These are phyloP conservation scores for Andrena dorsata DNA, from an alignment of 2,888 invertebrate genomes.

Conservation along the genomic window DNA sequence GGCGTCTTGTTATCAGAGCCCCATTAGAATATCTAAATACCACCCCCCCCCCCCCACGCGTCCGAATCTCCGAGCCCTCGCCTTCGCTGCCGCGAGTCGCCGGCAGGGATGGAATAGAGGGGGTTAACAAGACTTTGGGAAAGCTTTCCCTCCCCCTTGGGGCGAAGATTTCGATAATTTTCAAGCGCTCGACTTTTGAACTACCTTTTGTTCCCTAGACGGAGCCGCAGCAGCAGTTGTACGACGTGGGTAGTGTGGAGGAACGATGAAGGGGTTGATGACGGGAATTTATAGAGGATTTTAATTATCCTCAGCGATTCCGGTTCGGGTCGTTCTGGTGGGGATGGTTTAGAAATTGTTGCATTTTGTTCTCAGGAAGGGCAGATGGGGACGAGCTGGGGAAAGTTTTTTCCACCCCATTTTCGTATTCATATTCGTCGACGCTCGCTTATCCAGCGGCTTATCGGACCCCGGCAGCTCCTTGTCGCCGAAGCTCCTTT, in stretches of 20 bases:
- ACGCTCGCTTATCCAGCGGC: slow-evolving; percentile 63
- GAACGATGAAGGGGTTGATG: background rate
- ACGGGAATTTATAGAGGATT: background rate
- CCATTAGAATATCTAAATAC: slow-evolving; percentile 86
- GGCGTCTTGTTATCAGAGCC: slow-evolving; percentile 84
- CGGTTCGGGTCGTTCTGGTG: no score
- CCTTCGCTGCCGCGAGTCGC: background rate
- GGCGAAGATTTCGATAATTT: slow-evolving; percentile 30
- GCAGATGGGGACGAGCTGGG: no score
- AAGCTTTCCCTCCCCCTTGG: background rate
- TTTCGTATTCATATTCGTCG: slow-evolving; percentile 76
- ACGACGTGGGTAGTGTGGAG: background rate
- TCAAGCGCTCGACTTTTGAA: slow-evolving; percentile 12
- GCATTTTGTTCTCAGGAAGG: background rate
- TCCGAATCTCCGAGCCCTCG: slow-evolving; percentile 59
- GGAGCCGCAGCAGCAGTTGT: background rate
- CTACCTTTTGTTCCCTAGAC: background rate
- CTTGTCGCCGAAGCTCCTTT: slow-evolving; percentile 62
- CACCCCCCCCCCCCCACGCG: slow-evolving; percentile 75
- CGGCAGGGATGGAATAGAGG: background rate
- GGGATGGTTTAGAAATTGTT: background rate
- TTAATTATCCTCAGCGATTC: no score
- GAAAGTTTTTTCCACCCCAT: slow-evolving; percentile 26
- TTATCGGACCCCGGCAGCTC: slow-evolving; percentile 71
- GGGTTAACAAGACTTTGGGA: slow-evolving; percentile 26